Evolutionary conservation across 2,113 vertebrate species (phyloP), one percentile per base, ranked within the genome.

Genomic region (Pipra filicauda): DNA sequence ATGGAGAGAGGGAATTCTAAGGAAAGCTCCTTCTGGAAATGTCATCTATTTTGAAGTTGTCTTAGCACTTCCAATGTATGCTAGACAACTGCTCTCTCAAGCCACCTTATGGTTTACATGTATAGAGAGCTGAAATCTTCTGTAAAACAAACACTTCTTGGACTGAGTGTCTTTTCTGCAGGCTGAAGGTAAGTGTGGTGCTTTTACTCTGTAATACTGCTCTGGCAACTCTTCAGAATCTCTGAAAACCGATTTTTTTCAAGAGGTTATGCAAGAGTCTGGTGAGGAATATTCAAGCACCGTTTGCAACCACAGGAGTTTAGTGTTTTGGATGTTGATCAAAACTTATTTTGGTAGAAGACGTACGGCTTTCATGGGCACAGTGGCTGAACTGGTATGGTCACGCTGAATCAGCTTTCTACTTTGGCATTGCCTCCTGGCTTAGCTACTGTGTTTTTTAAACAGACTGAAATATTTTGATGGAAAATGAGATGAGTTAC

Each of bases 301-400:
- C 31, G 13, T 75, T 91, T 88, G 78, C 74, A 76, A 76, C 75
- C 41, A 5, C 44, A 91, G 43, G n/a, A 80, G 24, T 67, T 91
- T 8, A 92, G 79, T 66, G 37, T 71, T 86, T 88, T 86, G 73
- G 80, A 75, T 92, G 80, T 21, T 72, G 65, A 19, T 73, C 89
- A 95, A 72, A 89, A 69, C 51, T 30, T 87, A 75, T 55, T 91
- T 82, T 91, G 44, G 76, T 92, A 65, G 65, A 57, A 89, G 82
- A 72, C 41, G 35, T 70, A 54, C 1, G 33, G 48, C 44, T 87
- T 80, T 88, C n/a, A 13, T 75, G 62, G 65, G 79, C 41, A 41
- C 61, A 46, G 57, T 67, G 48, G 52, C 35, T 92, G 79, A 84
- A 61, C 35, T 64, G 67, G 54, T 70, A 26, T 62, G 61, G 26